Base-by-base conservation (phyloP, 2,888 invertebrate genomes). In the Saturnia japonica region DNA sequence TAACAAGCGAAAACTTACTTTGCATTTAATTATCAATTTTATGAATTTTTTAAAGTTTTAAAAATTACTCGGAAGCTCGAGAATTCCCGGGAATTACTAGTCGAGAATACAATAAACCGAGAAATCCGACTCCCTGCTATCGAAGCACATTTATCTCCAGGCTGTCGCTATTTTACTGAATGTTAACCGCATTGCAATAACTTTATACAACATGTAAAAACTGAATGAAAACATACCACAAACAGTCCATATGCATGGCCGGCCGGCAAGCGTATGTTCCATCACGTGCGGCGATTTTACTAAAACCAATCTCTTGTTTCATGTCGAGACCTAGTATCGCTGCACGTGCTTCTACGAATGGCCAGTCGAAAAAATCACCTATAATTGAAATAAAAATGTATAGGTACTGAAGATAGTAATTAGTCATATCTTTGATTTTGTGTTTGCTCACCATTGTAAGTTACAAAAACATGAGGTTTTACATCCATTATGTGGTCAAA, bases 301-400 rank as follows among this genome's bases (percentile, higher is more conserved):
- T 95, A 89, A 98, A 99, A 0, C 99, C 99, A 77, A 99, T 98
- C 88, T 98, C 97, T 77, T 96, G 96, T 77, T 96, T 96, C 99
- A 99, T 99, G 85, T 98, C 97, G 73, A 99, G 91, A 28, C 97
- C 96, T 77, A 99, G 96, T 40, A 96, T 94, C 0, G 97, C 97
- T 0, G 99, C 99, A 67, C 99, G 95, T 0, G 98, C 96, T 91
- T 99, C 99, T 16, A 99, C 97, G 89, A 99, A 99, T 0, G 99
- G 98, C 99, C 99, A 99, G 91, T 99, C 99, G 89, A 99, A 99
- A 88, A 98, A 98, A 85, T 99, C 99, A 62, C 94, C 94, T 94
- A 62, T 14, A 82, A 77, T 8, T 67, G 4, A 66, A 25, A 16
- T 7, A n/a, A 51, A 54, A 54, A 22, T 19, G 19, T n/a, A 19